Percentiles rank a stretch among this genome's conserved stretches.
phyloP scores from a whole-genome alignment of 2,888 invertebrate genomes.

The Esperia sulphurella region DNA sequence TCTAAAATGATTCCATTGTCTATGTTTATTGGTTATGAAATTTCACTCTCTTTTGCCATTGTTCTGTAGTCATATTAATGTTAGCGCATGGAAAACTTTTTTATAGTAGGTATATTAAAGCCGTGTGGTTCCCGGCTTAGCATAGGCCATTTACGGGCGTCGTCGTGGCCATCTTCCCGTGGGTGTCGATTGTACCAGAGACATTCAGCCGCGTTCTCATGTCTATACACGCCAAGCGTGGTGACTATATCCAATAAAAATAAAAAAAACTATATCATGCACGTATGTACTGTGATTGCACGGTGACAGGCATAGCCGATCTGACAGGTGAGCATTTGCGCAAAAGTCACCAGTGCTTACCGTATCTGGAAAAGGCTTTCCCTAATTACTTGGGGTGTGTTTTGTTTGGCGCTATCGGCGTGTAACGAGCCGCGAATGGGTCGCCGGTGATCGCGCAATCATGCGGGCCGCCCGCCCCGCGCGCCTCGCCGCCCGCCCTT shows the following conservation, averaged over 20 bases:
- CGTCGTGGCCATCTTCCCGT: too few relatives aligned
- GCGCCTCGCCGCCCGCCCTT: constrained; percentile 25
- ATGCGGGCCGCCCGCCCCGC: constrained; percentile 69
- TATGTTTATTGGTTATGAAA: constrained; percentile 49
- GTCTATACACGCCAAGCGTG: too few relatives aligned
- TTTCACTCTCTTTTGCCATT: constrained; percentile 36
- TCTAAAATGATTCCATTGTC: constrained; percentile 48
- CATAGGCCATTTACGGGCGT: too few relatives aligned
- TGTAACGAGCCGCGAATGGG: constrained; percentile 78
- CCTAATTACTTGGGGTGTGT: constrained; percentile 78
- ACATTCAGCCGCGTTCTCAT: too few relatives aligned
- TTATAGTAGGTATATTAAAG: too few relatives aligned
- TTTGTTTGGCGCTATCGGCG: constrained; percentile 78
- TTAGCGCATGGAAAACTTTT: too few relatives aligned
- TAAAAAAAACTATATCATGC: not conserved
- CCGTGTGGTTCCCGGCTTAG: too few relatives aligned
- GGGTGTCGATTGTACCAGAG: too few relatives aligned
- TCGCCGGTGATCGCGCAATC: constrained; percentile 71
- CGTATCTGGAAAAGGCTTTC: constrained; percentile 76
- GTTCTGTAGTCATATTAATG: not conserved
- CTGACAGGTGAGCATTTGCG: constrained; percentile 9
- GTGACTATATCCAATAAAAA: too few relatives aligned
- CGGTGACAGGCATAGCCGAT: too few relatives aligned
- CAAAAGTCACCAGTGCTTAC: constrained; percentile 63
- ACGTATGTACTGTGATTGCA: not conserved